Evolutionary conservation across 2,797 vertebrate species (phyloP).

Genomic region (Pseudochaenichthys georgianus): DNA sequence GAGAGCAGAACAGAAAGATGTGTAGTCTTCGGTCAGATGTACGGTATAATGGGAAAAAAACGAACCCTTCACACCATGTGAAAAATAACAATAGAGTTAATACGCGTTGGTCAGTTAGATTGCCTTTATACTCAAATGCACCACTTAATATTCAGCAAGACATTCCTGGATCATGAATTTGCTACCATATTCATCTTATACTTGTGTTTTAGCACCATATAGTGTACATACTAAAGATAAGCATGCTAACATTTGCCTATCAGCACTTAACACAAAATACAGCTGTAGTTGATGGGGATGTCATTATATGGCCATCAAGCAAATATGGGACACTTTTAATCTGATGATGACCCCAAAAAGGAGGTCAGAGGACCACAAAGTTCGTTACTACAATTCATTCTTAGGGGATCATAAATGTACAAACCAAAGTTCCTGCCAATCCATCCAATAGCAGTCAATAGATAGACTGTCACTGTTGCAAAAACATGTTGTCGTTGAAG

Average conservation of each 20-base stretch:
- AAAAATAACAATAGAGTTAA: too few relatives aligned
- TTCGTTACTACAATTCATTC: not conserved
- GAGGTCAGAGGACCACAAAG: not conserved
- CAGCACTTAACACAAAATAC: not conserved
- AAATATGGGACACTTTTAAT: not conserved
- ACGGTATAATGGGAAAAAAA: too few relatives aligned
- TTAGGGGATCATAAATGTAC: not conserved
- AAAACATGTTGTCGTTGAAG: constrained; percentile 6
- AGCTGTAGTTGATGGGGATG: too few relatives aligned
- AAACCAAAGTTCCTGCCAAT: not conserved
- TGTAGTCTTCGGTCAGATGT: too few relatives aligned
- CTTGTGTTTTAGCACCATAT: not conserved
- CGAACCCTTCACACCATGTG: too few relatives aligned
- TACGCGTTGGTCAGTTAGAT: too few relatives aligned
- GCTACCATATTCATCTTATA: not conserved
- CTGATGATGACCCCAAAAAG: not conserved
- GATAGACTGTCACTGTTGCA: not conserved
- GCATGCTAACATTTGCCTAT: not conserved
- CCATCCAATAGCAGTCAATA: too few relatives aligned
- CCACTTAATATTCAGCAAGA: too few relatives aligned
- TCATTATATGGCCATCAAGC: not conserved
- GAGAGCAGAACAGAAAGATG: not conserved
- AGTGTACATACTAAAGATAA: too few relatives aligned
- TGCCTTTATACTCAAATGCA: too few relatives aligned
- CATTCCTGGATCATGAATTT: too few relatives aligned